phyloP scores from a whole-genome alignment of 2,888 invertebrate genomes.

The Hipparchia sbordonii region DNA sequence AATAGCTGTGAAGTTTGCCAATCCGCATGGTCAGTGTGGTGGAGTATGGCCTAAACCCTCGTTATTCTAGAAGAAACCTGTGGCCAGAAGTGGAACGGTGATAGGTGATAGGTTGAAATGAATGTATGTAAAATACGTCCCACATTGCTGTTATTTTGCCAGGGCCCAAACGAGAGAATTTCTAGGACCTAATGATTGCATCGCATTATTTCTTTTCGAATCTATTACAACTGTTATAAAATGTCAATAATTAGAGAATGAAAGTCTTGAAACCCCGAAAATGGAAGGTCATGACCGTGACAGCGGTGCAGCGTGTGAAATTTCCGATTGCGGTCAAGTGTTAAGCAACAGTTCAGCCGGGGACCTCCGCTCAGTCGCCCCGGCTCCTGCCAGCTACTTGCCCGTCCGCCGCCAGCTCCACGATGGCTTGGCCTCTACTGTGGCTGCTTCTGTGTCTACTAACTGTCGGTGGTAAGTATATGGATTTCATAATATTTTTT shows the following conservation, averaged over 20 bases:
- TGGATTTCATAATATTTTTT: not conserved
- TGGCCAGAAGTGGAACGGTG: too few relatives aligned
- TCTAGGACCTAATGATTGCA: too few relatives aligned
- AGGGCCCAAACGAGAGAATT: too few relatives aligned
- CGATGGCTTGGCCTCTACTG: slow-evolving; percentile 44
- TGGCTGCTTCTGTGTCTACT: slow-evolving; percentile 46
- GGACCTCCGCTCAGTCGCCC: slow-evolving; percentile 49
- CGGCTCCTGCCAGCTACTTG: slow-evolving; percentile 44
- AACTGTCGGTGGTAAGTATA: slow-evolving; percentile 50
- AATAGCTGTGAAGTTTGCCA: too few relatives aligned
- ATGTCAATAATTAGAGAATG: slow-evolving; percentile 12
- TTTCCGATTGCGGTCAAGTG: slow-evolving; percentile 56
- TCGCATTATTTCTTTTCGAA: not conserved
- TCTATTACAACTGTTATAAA: not conserved
- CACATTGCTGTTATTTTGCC: too few relatives aligned
- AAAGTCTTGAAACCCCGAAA: slow-evolving; percentile 33
- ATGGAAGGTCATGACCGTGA: slow-evolving; percentile 66
- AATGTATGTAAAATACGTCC: too few relatives aligned
- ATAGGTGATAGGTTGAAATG: too few relatives aligned
- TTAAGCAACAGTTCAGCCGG: slow-evolving; percentile 57
- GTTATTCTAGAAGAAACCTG: too few relatives aligned
- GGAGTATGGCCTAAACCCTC: too few relatives aligned
- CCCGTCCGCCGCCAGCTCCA: slow-evolving; percentile 42
- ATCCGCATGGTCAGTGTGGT: too few relatives aligned
- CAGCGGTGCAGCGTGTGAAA: slow-evolving; percentile 62